Conservation (phyloP, 2,113 vertebrate genomes). For the Muntiacus muntjak region DNA sequence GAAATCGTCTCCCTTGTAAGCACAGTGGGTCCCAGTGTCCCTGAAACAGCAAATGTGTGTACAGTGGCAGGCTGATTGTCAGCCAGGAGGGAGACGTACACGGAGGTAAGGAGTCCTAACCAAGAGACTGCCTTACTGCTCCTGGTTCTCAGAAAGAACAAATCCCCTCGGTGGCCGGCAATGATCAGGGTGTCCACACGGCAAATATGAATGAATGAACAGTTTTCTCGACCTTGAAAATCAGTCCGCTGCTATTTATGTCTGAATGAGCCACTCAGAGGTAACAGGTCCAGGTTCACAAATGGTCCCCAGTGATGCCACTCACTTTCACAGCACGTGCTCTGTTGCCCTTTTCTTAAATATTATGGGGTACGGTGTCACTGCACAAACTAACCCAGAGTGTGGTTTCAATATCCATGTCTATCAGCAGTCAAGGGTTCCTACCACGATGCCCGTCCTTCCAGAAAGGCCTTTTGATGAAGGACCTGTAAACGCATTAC, state of each 20-base stretch:
- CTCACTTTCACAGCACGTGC: fast-evolving
- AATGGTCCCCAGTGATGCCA: fast-evolving
- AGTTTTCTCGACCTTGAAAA: not conserved
- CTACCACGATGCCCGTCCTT: not conserved
- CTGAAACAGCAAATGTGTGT: not conserved
- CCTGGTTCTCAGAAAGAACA: not conserved
- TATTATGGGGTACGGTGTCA: not conserved
- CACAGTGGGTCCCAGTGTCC: fast-evolving
- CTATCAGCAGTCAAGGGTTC: not conserved
- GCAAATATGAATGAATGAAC: not conserved
- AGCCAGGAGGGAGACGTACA: fast-evolving
- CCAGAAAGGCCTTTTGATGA: not conserved
- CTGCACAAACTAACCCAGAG: not conserved
- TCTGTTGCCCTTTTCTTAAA: not conserved
- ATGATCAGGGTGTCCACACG: no score
- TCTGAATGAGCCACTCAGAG: not conserved
- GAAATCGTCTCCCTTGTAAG: not conserved
- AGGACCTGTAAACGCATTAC: not conserved
- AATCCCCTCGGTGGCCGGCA: fast-evolving
- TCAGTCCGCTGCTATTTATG: not conserved
- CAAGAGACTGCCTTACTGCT: fast-evolving
- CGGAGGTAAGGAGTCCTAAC: fast-evolving
- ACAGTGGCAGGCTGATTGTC: fast-evolving
- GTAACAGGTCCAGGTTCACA: not conserved
- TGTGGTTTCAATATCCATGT: no score